Evolutionary conservation across 1,140 invertebrate species (phyloP).

Genomic region (Papilio polytes): DNA sequence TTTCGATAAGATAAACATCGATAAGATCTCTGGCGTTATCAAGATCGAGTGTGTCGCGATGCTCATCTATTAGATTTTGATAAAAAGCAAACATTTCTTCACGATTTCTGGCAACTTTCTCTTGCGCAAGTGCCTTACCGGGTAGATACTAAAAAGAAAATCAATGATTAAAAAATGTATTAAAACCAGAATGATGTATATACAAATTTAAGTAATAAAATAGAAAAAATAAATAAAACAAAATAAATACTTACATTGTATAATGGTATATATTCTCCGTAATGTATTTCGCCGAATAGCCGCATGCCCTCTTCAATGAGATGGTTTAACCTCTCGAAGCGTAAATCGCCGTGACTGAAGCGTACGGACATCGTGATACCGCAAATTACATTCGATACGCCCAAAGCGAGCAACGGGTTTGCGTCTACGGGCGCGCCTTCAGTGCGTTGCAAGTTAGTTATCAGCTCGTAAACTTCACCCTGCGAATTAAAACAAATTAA

Average conservation of each 20-base stretch:
- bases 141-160: constrained; percentile 87
- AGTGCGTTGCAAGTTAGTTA: constrained; percentile 85
- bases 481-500: constrained; percentile 72
- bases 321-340: constrained; percentile 91
- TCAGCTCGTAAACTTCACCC: constrained; percentile 91
- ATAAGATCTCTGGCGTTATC: constrained; percentile 92
- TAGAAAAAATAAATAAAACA: constrained; percentile 13
- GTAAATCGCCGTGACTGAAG: constrained; percentile 90
- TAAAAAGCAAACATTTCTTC: constrained; percentile 93
- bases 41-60: constrained; percentile 89
- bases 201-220: constrained; percentile 2
- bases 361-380: constrained; percentile 94
- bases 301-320: constrained; percentile 95
- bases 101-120: constrained; percentile 92
- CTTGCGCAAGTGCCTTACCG: constrained; percentile 87
- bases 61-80: constrained; percentile 92
- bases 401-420: constrained; percentile 89
- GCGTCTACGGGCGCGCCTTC: constrained; percentile 88
- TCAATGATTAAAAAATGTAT: constrained; percentile 37
- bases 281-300: constrained; percentile 92
- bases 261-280: constrained; percentile 86
- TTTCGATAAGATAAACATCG: constrained; percentile 94
- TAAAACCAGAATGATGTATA: neutral
- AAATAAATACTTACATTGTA: constrained; percentile 78
- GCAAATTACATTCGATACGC: constrained; percentile 96